Conservation (phyloP, 1,140 invertebrate genomes). For the Macrocentrus cingulum region DNA sequence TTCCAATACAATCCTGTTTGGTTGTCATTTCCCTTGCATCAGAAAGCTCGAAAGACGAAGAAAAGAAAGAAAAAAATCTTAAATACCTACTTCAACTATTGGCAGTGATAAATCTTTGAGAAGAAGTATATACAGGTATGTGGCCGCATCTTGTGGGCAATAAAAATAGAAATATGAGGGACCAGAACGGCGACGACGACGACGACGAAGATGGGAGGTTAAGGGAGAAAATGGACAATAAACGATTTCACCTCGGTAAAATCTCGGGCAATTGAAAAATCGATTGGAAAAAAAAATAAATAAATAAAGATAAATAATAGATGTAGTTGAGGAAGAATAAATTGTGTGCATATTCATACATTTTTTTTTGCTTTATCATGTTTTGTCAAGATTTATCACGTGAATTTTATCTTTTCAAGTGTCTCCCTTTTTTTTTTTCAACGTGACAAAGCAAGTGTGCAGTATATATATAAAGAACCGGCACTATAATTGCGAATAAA, state of each 20-base stretch:
- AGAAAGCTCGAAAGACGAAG: too few relatives aligned
- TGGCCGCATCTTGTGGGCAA: slow-evolving; percentile 4
- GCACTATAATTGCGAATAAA: background rate
- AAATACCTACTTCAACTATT: background rate
- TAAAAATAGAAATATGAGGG: slow-evolving; percentile 21
- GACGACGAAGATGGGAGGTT: too few relatives aligned
- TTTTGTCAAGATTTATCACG: too few relatives aligned
- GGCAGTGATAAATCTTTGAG: slow-evolving; percentile 1
- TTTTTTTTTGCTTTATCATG: background rate
- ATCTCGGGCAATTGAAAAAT: slow-evolving; percentile 1
- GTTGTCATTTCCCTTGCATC: too few relatives aligned
- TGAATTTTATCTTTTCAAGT: slow-evolving; percentile 10
- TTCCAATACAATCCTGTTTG: too few relatives aligned
- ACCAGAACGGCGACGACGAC: too few relatives aligned
- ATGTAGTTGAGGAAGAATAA: too few relatives aligned
- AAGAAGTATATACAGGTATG: slow-evolving; percentile 7
- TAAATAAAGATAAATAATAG: too few relatives aligned
- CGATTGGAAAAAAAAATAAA: slow-evolving; percentile 3
- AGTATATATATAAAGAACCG: background rate
- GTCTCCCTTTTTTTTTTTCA: background rate
- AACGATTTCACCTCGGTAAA: slow-evolving; percentile 8
- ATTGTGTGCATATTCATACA: too few relatives aligned
- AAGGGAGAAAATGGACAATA: slow-evolving; percentile 18
- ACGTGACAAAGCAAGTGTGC: background rate
- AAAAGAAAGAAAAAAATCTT: too few relatives aligned